Conservation (phyloP, 2,888 invertebrate genomes). For the Lordiphosa fenestrarum region DNA sequence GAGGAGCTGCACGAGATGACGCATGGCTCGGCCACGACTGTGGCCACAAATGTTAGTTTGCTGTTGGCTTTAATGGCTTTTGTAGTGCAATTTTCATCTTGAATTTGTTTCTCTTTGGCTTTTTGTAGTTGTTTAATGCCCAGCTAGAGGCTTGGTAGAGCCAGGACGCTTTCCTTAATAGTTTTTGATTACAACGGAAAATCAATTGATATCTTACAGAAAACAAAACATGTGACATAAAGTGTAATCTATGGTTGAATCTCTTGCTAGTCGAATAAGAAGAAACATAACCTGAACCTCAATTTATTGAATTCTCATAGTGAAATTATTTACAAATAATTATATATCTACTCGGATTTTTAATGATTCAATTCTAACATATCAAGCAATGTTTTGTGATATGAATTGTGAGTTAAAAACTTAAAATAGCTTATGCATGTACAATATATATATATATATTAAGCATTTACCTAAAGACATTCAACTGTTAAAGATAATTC, state of each 20-base stretch:
- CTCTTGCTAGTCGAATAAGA: conserved; percentile 6
- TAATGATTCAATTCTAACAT: conserved; percentile 1
- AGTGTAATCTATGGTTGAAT: conserved; percentile 11
- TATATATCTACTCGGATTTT: not conserved
- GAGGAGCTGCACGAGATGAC: conserved; percentile 74
- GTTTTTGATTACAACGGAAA: conserved; percentile 9
- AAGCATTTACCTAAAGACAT: too few relatives aligned
- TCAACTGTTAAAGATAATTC: too few relatives aligned
- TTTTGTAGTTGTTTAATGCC: conserved; percentile 63
- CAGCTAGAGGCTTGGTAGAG: conserved; percentile 56
- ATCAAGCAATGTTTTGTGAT: conserved; percentile 4
- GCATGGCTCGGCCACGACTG: conserved; percentile 54
- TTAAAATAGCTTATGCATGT: not conserved
- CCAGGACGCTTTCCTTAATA: conserved; percentile 16
- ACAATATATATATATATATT: not conserved
- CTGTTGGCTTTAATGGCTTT: conserved; percentile 45
- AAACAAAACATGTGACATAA: conserved; percentile 1
- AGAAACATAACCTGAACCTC: not conserved
- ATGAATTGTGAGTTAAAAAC: not conserved
- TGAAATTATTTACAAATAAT: not conserved
- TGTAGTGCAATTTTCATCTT: conserved; percentile 38
- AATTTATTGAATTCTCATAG: too few relatives aligned
- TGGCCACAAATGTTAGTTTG: conserved; percentile 66
- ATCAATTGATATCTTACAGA: conserved; percentile 5
- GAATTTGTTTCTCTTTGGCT: conserved; percentile 47